These are phyloP conservation scores for Cotesia congregata DNA, from an alignment of 2,888 invertebrate genomes.

Conservation along the genomic window DNA sequence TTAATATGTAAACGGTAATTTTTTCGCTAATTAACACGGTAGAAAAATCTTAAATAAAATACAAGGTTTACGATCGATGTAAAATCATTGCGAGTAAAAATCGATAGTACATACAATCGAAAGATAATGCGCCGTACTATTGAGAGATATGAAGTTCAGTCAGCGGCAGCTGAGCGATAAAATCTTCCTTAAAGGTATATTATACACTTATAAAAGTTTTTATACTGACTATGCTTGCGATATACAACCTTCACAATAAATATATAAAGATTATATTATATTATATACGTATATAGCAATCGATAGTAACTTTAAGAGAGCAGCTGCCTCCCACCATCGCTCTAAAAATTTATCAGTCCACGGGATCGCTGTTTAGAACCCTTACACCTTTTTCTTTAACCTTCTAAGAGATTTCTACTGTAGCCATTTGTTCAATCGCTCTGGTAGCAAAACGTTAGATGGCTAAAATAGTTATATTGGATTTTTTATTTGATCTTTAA, in stretches of 20 bases:
- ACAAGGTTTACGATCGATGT: too few relatives aligned
- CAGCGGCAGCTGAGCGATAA: slow-evolving; percentile 45
- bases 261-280: not conserved
- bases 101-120: slow-evolving; percentile 30
- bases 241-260: not conserved
- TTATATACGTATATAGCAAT: not conserved
- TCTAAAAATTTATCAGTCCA: slow-evolving; percentile 6
- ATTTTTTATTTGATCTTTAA: too few relatives aligned
- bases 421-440: not conserved
- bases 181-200: slow-evolving; percentile 30
- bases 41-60: too few relatives aligned
- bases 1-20: too few relatives aligned
- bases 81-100: slow-evolving; percentile 7
- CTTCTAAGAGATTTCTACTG: not conserved
- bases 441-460: too few relatives aligned
- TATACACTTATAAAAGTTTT: not conserved
- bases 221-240: not conserved
- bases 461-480: too few relatives aligned
- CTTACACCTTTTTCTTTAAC: not conserved
- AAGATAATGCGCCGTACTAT: slow-evolving; percentile 29
- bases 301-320: slow-evolving; percentile 42
- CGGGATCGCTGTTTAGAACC: not conserved
- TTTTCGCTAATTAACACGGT: too few relatives aligned
- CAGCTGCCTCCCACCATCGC: slow-evolving; percentile 62
- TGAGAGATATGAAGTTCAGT: slow-evolving; percentile 1